Base-by-base conservation (phyloP, 2,797 vertebrate species). In the Tympanoctomys barrerae region DNA sequence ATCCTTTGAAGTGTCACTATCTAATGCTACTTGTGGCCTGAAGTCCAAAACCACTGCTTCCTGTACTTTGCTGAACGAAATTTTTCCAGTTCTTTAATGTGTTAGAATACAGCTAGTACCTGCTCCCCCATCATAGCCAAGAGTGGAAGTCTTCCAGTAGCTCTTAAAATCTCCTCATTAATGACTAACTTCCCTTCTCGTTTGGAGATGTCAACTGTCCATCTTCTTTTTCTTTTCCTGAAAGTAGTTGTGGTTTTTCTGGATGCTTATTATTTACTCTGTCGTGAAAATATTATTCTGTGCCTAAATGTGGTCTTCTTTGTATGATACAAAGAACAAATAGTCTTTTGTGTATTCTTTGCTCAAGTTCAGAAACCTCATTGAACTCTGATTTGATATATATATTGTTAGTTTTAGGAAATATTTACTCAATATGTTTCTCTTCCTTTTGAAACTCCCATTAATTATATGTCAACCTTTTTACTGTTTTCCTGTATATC, bases 221-320 rank as follows among this genome's bases (percentile, higher is more conserved):
- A 22, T 54, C 64, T 82, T 89, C 59, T 19, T 64, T 22, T 71
- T 89, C 42, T 83, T 83, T 21, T 91, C 39, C 42, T 91, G 39
- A 87, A 96, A 81, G 28, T 89, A 73, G 33, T 80, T 9, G 92
- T 85, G 89, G 22, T 94, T 92, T 87, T 59, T 83, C 49, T 46
- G 57, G 84, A 64, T 84, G 11, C 33, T 81, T 92, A 81, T 70
- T 88, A 68, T 79, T 94, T 90, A 83, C 33, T 24, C 90, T 82
- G 68, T 54, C 71, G 79, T 64, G 84, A 28, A 33, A 87, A 22
- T 79, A 88, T 64, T 64, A 66, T 83, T 85, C 52, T 88, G 31
- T 90, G 61, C 61, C 61, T 61, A 71, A 11, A 54, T 95, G 11
- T 42, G 31, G 28, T 62, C 22, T 31, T 82, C 66, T 88, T 89